Evolutionary conservation across 2,888 invertebrate species (phyloP), one percentile per base, ranked within the genome.

Genomic region (Cataglyphis livida): DNA sequence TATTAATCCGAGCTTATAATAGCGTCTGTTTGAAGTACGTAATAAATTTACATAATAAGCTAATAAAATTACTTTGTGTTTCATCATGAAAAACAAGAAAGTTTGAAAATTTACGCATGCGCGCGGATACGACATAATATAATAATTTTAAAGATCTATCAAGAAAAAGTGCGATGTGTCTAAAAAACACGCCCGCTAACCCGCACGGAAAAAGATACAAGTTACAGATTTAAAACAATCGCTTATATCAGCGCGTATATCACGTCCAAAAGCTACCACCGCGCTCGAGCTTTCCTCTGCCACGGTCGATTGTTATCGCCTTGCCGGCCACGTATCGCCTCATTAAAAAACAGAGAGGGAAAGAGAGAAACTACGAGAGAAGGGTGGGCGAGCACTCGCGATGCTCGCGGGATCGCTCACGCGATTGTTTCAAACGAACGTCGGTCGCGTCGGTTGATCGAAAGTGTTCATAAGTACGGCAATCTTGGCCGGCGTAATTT

Each of bases 401-500:
- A 15, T 81, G 86, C 81, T 89, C 90, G 78, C 84, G 66, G 84
- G 81, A 88, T 86, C 85, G 84, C 85, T 86, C 90, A 90, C 87
- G 91, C 90, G 87, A 87, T 85, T 87, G 87, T 84, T 84, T 75
- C 61, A 59, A 84, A 78, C 84, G 74, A n/a, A 81, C 89, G 84
- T 70, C 81, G 83, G 64, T 68, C 81, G 79, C 84, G 89, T 78
- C 78, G 75, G 70, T 83, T 89, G 92, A 93, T 93, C 92, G 89
- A 90, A 89, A 90, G 91, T 89, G 91, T 90, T 82, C 91, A 83
- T 91, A 92, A 93, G 91, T 91, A 90, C 89, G 84, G 92, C 92
- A 93, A 92, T 93, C 92, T 92, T 90, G 85, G 81, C 82, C 89
- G 85, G 90, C 59, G 91, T 93, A 93, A 93, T 93, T 93, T 93